A percentile compares a stretch with the other conserved stretches of the same genome.
Conservation (phyloP, 2,113 vertebrate species). For the Mungos mungo region DNA sequence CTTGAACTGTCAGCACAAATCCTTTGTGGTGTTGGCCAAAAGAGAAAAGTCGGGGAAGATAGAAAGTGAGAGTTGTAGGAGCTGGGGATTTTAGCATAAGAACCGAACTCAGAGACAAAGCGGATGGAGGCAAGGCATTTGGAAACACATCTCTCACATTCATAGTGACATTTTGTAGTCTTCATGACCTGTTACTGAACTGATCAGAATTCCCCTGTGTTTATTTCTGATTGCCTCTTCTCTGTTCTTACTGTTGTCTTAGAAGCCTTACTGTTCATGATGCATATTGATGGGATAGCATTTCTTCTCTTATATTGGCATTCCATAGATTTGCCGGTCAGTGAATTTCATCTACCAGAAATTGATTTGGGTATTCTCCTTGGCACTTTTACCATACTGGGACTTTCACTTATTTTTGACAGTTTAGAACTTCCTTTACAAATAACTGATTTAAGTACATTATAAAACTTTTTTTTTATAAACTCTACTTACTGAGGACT, state of each 20-base stretch:
- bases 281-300: not conserved
- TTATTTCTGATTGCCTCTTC: not conserved
- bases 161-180: not conserved
- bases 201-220: not conserved
- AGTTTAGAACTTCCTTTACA: conserved; percentile 1
- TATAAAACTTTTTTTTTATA: not conserved
- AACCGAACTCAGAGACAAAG: not conserved
- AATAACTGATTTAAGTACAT: not conserved
- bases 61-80: not conserved
- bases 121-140: not conserved
- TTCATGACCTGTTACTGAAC: not conserved
- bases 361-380: not conserved
- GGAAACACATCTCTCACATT: not conserved
- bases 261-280: not conserved
- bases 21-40: not conserved
- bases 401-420: not conserved
- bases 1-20: not conserved
- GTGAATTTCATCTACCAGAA: not conserved
- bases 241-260: not conserved
- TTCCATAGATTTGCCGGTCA: not conserved
- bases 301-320: not conserved
- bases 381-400: not conserved
- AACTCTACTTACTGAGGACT: not conserved
- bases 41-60: not conserved
- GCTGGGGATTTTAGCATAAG: not conserved